Percentiles rank a stretch among this genome's conserved stretches.
Evolutionary conservation across 2,888 invertebrate species (phyloP).

Genomic region (Acrobasis suavella): DNA sequence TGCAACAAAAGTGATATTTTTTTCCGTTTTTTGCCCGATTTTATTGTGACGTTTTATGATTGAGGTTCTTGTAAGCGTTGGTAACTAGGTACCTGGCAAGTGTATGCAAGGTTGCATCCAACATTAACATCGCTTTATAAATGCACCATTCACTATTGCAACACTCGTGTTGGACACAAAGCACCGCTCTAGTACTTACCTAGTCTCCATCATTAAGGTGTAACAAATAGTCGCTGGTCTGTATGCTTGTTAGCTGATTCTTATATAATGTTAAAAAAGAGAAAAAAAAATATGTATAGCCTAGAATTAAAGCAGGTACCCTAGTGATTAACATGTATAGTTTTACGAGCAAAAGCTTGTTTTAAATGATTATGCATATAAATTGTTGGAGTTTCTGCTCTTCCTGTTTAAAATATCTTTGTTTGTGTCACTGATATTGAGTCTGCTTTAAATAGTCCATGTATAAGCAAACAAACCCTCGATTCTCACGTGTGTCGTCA

Average conservation of each 20-base stretch:
- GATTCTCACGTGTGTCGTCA: conserved; percentile 42
- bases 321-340: no score
- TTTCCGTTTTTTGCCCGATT: no score
- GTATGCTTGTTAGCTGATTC: background rate
- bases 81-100: conserved; percentile 7
- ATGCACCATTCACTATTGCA: conserved; percentile 39
- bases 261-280: no score
- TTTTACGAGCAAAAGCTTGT: no score
- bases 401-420: background rate
- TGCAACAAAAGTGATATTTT: no score
- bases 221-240: background rate
- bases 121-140: conserved; percentile 25
- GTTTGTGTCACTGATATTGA: conserved; percentile 13
- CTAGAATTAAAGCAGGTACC: no score
- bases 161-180: conserved; percentile 27
- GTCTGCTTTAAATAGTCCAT: conserved; percentile 12
- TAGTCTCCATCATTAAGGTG: background rate
- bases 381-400: background rate
- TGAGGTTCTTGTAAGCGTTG: background rate
- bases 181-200: background rate
- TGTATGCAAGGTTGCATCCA: conserved; percentile 32
- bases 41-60: background rate
- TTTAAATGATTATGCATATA: no score
- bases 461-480: conserved; percentile 6
- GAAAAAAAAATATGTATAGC: no score